Conservation (phyloP, 2,113 vertebrate genomes). For the Oceanodroma tethys region DNA sequence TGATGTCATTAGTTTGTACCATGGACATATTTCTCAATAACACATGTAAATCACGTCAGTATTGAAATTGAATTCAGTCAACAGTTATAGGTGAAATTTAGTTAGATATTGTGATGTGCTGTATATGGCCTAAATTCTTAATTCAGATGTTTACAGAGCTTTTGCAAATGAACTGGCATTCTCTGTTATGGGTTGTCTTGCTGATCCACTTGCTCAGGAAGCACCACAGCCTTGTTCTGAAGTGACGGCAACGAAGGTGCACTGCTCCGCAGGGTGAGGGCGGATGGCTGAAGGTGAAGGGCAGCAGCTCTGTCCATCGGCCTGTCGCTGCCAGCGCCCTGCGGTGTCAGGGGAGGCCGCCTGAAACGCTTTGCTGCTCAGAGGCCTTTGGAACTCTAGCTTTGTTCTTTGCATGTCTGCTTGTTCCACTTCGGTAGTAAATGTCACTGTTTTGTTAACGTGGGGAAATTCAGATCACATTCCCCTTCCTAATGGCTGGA, state of each 20-base stretch:
- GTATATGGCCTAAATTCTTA: background rate
- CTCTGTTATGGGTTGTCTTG: background rate
- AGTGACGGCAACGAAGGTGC: background rate
- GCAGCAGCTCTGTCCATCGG: rapidly evolving
- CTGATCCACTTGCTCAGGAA: background rate
- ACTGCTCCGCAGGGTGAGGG: background rate
- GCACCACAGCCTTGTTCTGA: background rate
- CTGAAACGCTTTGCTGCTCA: background rate
- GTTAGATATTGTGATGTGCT: background rate
- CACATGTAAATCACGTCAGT: background rate
- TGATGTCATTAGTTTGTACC: background rate
- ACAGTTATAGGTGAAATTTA: background rate
- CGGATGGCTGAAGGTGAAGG: background rate
- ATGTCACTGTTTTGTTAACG: background rate
- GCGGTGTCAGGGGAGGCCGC: rapidly evolving
- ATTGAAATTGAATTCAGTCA: background rate
- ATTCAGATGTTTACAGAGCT: background rate
- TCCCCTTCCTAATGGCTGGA: background rate
- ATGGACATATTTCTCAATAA: background rate
- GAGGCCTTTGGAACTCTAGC: background rate
- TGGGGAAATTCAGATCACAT: background rate
- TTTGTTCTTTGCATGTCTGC: background rate
- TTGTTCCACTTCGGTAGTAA: background rate
- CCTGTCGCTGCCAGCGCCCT: background rate
- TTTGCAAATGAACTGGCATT: background rate